phyloP scores from a whole-genome alignment of 2,797 vertebrate genomes.

The Macropodus opercularis region DNA sequence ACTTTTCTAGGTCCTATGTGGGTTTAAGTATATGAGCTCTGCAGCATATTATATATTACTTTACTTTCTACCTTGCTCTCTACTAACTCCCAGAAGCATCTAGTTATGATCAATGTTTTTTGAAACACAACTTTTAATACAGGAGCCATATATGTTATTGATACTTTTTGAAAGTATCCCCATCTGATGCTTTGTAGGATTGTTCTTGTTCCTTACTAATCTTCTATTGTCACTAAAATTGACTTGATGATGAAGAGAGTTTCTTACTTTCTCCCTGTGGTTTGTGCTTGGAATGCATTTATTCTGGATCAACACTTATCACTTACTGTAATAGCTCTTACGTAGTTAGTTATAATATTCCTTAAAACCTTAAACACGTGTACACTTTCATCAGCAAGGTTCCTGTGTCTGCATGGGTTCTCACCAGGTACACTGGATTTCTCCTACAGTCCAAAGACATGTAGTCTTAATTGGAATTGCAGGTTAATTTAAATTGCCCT shows the following conservation, averaged over 20 bases:
- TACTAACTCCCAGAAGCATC: neutral
- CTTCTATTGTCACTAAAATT: neutral
- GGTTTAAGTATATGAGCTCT: conserved; percentile 18
- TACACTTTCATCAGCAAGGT: no score
- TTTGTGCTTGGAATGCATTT: conserved; percentile 7
- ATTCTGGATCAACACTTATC: neutral
- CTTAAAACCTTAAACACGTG: conserved; percentile 4
- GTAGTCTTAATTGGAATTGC: no score
- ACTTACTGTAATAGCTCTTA: neutral
- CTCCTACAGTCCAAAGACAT: no score
- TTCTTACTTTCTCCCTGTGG: neutral
- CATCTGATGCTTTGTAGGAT: neutral
- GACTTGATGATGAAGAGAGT: conserved; percentile 2
- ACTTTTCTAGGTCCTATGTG: conserved; percentile 1
- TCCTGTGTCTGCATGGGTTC: no score
- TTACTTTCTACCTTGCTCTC: neutral
- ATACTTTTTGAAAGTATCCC: neutral
- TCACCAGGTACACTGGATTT: no score
- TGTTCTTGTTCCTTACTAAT: neutral
- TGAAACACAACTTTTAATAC: neutral
- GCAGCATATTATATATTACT: neutral
- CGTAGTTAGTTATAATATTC: conserved; percentile 5
- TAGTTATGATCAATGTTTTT: neutral
- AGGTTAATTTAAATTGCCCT: no score
- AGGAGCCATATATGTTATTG: neutral